Evolutionary conservation across 2,888 invertebrate species (phyloP).

Genomic region (Electrophaes corylata): DNA sequence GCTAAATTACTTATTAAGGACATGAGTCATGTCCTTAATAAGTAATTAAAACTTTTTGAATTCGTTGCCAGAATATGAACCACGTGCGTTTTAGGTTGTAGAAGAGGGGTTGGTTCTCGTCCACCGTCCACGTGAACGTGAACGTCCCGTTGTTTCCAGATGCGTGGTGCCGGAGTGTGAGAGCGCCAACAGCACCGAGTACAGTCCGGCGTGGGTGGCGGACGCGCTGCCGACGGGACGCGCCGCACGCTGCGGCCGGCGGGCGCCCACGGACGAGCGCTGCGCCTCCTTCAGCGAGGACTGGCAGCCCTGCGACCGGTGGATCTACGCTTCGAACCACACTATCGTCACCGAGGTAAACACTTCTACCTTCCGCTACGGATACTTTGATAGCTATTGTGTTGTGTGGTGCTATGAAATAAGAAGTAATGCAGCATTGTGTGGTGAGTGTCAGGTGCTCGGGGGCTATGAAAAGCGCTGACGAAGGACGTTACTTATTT

Average conservation of each 20-base stretch:
- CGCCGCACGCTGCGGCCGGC: slow-evolving; percentile 57
- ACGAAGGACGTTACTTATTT: no score
- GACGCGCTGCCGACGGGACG: slow-evolving; percentile 54
- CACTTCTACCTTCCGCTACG: background rate
- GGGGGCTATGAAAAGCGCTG: no score
- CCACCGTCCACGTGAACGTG: no score
- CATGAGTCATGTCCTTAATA: no score
- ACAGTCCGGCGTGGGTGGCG: slow-evolving; percentile 60
- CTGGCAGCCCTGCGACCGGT: slow-evolving; percentile 50
- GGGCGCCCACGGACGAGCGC: slow-evolving; percentile 45
- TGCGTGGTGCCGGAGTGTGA: slow-evolving; percentile 76
- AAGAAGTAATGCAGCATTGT: no score
- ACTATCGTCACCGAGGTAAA: slow-evolving; percentile 60
- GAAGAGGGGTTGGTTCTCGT: no score
- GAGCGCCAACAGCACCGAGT: slow-evolving; percentile 59
- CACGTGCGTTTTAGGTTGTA: no score
- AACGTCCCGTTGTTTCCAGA: slow-evolving; percentile 47
- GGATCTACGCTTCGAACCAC: slow-evolving; percentile 53
- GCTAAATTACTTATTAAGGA: no score
- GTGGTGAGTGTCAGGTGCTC: no score
- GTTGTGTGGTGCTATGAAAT: background rate
- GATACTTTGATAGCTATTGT: no score
- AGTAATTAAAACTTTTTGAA: no score
- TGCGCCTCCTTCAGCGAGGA: slow-evolving; percentile 66
- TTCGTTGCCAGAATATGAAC: no score